Percentiles rank a stretch among this genome's conserved stretches.
phyloP scores from a whole-genome alignment of 2,888 invertebrate species.

The Pilophorus perplexus region DNA sequence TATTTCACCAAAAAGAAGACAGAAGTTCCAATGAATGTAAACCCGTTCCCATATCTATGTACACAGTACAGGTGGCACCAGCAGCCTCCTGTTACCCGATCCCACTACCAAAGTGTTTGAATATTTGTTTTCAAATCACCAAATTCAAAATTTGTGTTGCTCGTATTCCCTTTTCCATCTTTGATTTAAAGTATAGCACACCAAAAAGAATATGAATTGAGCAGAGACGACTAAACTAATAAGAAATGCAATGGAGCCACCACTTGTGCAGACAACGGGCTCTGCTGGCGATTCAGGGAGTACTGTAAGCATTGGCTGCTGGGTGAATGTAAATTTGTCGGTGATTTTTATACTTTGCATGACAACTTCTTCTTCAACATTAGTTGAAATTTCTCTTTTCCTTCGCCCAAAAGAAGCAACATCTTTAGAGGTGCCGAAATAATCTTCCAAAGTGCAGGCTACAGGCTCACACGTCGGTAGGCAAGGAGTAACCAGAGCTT shows the following conservation, averaged over 20 bases:
- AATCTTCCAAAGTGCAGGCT: conserved; percentile 51
- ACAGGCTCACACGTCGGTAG: conserved; percentile 52
- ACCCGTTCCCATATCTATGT: no score
- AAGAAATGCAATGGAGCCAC: conserved; percentile 4
- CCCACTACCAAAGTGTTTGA: background rate
- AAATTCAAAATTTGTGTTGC: conserved; percentile 13
- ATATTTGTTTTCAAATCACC: background rate
- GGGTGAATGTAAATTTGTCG: conserved; percentile 46
- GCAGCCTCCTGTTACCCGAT: background rate
- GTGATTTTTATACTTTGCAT: conserved; percentile 46
- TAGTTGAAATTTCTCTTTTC: conserved; percentile 57
- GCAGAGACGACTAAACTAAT: conserved; percentile 40
- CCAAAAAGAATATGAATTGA: conserved; percentile 36
- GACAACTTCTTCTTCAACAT: conserved; percentile 45
- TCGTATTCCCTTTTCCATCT: conserved; percentile 24
- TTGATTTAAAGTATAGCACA: conserved; percentile 35
- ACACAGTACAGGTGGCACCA: no score
- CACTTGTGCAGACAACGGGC: conserved; percentile 19
- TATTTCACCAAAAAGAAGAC: no score
- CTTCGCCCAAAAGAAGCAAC: conserved; percentile 79
- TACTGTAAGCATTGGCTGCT: background rate
- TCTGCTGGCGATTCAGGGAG: background rate
- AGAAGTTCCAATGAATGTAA: no score
- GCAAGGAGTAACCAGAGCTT: conserved; percentile 53
- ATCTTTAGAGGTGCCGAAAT: conserved; percentile 61